Base-by-base conservation (phyloP, 2,797 vertebrate genomes). In the Esox masquinongy region DNA sequence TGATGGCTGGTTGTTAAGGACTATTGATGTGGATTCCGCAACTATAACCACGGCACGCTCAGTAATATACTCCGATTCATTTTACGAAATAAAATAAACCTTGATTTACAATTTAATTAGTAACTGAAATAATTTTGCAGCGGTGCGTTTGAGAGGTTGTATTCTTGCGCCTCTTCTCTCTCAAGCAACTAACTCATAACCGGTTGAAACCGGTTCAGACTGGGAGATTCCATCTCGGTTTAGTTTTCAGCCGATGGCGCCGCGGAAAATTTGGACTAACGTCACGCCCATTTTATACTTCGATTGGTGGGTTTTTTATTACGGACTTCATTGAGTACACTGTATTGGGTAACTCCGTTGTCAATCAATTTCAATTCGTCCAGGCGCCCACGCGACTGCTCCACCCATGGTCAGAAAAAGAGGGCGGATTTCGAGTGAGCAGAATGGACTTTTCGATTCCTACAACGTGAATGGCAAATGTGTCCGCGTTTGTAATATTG, bases 141-240 rank as follows among this genome's bases (percentile, higher is more conserved):
- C 90, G 79, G 89, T 91, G 89, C 86, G 86, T 90, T 83, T 92
- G 83, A 84, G 88, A 92, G 88, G 88, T 89, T 90, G 90, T 90
- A 79, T 91, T 91, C 92, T 90, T 93, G 93, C 92, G 92, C 94
- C 94, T 94, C 94, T 94, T 95, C 94, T 95, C 43, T 47, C 96
- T 96, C 95, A 92, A 94, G 95, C 96, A 93, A 95, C 96, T 96
- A 95, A 96, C 96, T 97, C 96, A 88, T 94, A 98, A 98, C 97
- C 97, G 97, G 97, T 96, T 98, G 95, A 97, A 98, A 99, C 97
- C 97, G 97, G 97, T 99, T 99, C 97, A 99, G 97, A 99, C 97
- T 97, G 97, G 97, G 97, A 99, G 97, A 99, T 98, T 99, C 97
- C 97, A 99, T 99, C 97, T 99, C 97, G 97, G 97, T 97, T 97